Evolutionary conservation across 2,113 vertebrate species (phyloP), one percentile per base, ranked within the genome.

Genomic region (Anser brachyrhynchus): DNA sequence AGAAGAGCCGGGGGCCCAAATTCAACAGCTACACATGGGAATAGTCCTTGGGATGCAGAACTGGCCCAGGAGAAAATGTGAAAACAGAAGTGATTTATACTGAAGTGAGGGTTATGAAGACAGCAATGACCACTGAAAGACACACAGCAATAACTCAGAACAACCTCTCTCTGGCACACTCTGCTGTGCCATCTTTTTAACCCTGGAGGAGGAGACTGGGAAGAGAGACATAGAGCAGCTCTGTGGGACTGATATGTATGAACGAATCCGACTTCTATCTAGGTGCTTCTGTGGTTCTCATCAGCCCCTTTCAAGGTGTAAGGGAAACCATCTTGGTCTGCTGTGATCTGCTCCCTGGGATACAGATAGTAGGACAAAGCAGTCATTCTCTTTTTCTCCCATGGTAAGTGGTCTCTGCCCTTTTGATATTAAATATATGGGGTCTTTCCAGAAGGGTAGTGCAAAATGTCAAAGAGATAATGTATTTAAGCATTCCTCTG

Each of bases 351-450:
- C 95, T 96, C 78, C 84, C 91, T 91, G 72, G 90, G 74, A 88
- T 49, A 89, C 84, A 92, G 92, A 74, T 87, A 87, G 87, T 71
- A 89, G 93, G 89, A 96, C 87, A 97, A 95, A 96, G 92, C 80
- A 92, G 67, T 75, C 77, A 81, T 96, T 96, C 91, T 93, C 71
- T 95, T 97, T 94, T 96, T 96, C 85, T 96, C 96, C 90, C 77
- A 83, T 96, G 87, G 88, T 96, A 93, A 96, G 96, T 91, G 93
- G 89, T 97, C 95, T 93, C 95, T 97, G 90, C 93, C 92, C 94
- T 96, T 96, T 95, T 95, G 94, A 96, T 96, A 93, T 92, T 93
- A 96, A 94, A 94, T 93, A 96, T 93, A 96, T 91, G 90, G 92
- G 94, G 90, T 95, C 94, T 96, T 95, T 96, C 96, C 85, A 92